Evolutionary conservation across 2,888 invertebrate genomes (phyloP).

Genomic region (Belgica antarctica): DNA sequence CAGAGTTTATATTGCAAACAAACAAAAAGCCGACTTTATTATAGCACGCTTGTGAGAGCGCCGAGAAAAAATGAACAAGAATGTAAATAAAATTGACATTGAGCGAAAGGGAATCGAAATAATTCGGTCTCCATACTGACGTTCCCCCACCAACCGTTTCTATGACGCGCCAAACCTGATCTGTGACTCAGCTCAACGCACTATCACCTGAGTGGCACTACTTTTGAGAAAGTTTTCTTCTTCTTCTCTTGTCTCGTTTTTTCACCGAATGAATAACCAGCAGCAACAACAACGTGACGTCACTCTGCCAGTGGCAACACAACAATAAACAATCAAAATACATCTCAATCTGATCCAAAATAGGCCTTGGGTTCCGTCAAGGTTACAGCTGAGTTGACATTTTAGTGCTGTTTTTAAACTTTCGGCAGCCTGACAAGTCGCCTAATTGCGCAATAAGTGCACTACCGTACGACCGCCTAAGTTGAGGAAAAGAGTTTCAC

Average conservation of each 20-base stretch:
- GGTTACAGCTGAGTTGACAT: too few species aligned
- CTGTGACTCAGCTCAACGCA: too few species aligned
- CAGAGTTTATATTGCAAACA: background rate
- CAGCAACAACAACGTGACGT: background rate
- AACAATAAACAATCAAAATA: background rate
- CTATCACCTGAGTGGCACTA: too few species aligned
- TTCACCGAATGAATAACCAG: background rate
- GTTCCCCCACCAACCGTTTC: too few species aligned
- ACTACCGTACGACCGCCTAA: background rate
- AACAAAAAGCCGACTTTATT: background rate
- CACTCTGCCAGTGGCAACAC: background rate
- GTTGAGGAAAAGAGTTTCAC: too few species aligned
- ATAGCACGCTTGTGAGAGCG: background rate
- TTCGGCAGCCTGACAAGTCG: too few species aligned
- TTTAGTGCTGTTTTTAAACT: too few species aligned
- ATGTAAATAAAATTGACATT: background rate
- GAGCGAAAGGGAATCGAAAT: too few species aligned
- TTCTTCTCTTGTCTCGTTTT: background rate
- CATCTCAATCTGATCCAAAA: too few species aligned
- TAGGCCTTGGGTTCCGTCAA: too few species aligned
- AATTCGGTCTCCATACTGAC: too few species aligned
- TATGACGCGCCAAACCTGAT: too few species aligned
- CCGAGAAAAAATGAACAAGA: background rate
- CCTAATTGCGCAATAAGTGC: background rate
- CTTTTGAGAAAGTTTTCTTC: background rate